Base-by-base conservation (phyloP, 2,113 vertebrate genomes). In the Zosterops hypoxanthus region DNA sequence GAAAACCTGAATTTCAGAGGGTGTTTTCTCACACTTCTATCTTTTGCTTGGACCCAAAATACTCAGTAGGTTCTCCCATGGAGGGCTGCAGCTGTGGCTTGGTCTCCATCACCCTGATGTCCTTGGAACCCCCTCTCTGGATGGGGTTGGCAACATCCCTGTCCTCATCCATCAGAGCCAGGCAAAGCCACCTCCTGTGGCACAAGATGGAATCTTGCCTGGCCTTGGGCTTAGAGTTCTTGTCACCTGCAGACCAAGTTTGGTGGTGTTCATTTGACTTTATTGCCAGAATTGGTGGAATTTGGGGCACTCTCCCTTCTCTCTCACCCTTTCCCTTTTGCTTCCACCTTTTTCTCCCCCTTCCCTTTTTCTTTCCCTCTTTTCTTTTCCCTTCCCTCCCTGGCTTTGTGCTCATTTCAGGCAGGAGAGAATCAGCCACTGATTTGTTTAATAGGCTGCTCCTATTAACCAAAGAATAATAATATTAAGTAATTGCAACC, bases 391-490 rank as follows among this genome's bases (percentile, higher is more conserved):
- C 33, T 72, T 23, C 53, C 55, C 34, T 61, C 55, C 29, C 52
- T 6, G 2, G 5, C 31, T 72, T 60, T 0, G 0, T 34, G 2
- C 63, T 57, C 66, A 7, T 53, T 50, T 61, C 46, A 4, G n/a
- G 55, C 34, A 53, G 79, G 46, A 66, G 39, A 75, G 59, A 80
- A 82, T 81, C 61, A 63, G n/a, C 50, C 33, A 2, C 79, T n/a
- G 53, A 12, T 73, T 61, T 59, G 16, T 60, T 90, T 65, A 73
- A 72, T 36, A 29, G 19, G 31, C 71, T 70, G 42, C 33, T 86
- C 53, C 63, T 52, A 18, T 91, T 88, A 82, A 39, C 75, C 42
- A 53, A 80, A 76, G 28, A 73, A 36, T 53, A 50, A 73, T 77
- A 56, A 66, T 61, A 85, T 83, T n/a, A 80, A 86, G 31, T 83